Conservation (phyloP, 2,113 vertebrate genomes). For the Lampris incognitus region DNA sequence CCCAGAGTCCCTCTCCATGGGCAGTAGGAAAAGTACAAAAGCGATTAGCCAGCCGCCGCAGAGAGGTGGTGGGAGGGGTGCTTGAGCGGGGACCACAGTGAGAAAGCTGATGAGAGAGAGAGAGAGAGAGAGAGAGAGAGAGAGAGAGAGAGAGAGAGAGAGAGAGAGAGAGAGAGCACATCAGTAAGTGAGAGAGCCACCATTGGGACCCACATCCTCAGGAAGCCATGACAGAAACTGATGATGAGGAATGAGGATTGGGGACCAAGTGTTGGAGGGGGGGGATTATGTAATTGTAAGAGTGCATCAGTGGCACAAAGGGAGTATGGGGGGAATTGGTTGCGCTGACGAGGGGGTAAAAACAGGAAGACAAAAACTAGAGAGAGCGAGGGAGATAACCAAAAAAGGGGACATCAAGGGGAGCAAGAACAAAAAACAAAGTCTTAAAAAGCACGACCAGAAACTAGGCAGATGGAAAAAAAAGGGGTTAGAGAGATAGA, state of each 20-base stretch:
- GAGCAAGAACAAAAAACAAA: constrained; percentile 12
- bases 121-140: neutral
- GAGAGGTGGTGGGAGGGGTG: constrained; percentile 41
- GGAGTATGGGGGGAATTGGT: constrained; percentile 48
- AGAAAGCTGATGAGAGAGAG: neutral
- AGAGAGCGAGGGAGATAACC: constrained; percentile 9
- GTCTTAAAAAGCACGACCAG: neutral
- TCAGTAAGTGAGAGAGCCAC: constrained; percentile 19
- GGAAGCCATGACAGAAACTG: constrained; percentile 28
- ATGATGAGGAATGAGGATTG: constrained; percentile 54
- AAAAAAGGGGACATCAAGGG: constrained; percentile 9
- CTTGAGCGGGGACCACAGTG: constrained; percentile 54
- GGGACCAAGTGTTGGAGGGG: constrained; percentile 16
- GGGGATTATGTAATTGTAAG: constrained; percentile 69
- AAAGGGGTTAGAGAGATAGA: constrained; percentile 21
- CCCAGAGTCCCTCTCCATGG: constrained; percentile 69
- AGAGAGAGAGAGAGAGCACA: constrained; percentile 54
- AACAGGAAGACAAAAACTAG: constrained; percentile 49
- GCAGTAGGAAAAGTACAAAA: constrained; percentile 78
- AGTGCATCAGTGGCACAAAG: constrained; percentile 68
- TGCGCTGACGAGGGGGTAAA: constrained; percentile 55
- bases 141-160: constrained; percentile 45
- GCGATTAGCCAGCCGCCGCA: constrained; percentile 72
- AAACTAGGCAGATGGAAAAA: constrained; percentile 19
- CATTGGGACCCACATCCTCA: constrained; percentile 42